Conservation (phyloP, 2,888 invertebrate genomes). For the Orthosia incerta region DNA sequence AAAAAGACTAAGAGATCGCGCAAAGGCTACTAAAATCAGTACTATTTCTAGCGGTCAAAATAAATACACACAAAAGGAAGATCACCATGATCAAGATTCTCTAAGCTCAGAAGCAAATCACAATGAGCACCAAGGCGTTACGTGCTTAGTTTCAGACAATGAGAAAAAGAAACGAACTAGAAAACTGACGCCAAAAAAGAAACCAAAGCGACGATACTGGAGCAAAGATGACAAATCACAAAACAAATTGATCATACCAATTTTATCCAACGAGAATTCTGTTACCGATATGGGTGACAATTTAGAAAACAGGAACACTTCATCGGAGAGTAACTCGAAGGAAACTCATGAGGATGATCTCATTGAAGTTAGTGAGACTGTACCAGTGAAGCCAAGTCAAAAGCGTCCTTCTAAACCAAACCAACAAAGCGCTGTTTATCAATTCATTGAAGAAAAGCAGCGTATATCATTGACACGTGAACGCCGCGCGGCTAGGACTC, state of each 20-base stretch:
- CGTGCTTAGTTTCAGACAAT: conserved; percentile 79
- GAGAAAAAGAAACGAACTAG: conserved; percentile 84
- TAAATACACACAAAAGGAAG: conserved; percentile 87
- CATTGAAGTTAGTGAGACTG: conserved; percentile 78
- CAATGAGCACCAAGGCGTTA: conserved; percentile 91
- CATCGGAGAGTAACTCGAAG: conserved; percentile 88
- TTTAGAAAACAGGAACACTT: conserved; percentile 84
- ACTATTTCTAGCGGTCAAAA: conserved; percentile 91
- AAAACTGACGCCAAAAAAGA: conserved; percentile 87
- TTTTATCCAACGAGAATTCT: conserved; percentile 87
- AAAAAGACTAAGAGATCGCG: conserved; percentile 95
- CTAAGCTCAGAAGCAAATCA: conserved; percentile 96
- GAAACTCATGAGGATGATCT: conserved; percentile 85
- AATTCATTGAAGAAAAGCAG: conserved; percentile 97
- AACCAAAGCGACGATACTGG: conserved; percentile 90
- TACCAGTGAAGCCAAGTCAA: conserved; percentile 73
- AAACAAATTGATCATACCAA: conserved; percentile 87
- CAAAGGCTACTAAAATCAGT: conserved; percentile 95
- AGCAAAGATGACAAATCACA: conserved; percentile 88
- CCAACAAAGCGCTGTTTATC: conserved; percentile 93
- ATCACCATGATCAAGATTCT: conserved; percentile 93
- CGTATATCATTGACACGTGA: conserved; percentile 98
- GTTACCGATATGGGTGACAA: conserved; percentile 85
- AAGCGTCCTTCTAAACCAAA: conserved; percentile 78
- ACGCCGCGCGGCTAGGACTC: conserved; percentile 97